Conservation (phyloP, 2,888 invertebrate species). For the Dynastes maya region DNA sequence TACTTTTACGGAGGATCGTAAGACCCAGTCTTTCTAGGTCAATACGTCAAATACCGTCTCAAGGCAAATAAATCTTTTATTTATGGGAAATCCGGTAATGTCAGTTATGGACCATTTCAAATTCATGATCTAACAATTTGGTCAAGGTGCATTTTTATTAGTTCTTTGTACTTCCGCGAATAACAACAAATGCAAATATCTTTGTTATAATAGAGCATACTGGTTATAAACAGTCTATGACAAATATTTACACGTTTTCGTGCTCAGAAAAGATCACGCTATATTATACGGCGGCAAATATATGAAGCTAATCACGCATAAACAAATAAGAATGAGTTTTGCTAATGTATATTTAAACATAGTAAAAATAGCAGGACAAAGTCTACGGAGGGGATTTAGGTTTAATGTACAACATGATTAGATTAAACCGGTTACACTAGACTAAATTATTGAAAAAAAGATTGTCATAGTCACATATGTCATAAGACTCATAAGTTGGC, state of each 20-base stretch:
- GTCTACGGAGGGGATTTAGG: not conserved
- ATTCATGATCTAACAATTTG: not conserved
- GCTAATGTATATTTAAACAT: not conserved
- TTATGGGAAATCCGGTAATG: too few relatives aligned
- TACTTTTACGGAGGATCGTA: too few relatives aligned
- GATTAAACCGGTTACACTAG: constrained; percentile 16
- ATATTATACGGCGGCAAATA: not conserved
- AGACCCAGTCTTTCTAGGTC: too few relatives aligned
- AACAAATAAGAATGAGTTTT: not conserved
- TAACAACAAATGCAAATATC: not conserved
- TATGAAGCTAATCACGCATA: not conserved
- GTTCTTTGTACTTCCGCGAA: not conserved
- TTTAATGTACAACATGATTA: not conserved
- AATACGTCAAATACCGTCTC: too few relatives aligned
- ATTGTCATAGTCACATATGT: not conserved
- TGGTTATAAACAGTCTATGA: not conserved
- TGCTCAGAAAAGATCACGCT: constrained; percentile 20
- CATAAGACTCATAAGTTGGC: not conserved
- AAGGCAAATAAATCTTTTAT: too few relatives aligned
- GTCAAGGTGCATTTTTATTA: not conserved
- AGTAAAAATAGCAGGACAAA: constrained; percentile 8
- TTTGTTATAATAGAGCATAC: not conserved
- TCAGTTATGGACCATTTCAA: too few relatives aligned
- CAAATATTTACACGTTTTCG: constrained; percentile 7
- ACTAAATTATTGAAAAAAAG: constrained; percentile 13